Conservation (phyloP, 2,888 invertebrate genomes). For the Cosmia pyralina region DNA sequence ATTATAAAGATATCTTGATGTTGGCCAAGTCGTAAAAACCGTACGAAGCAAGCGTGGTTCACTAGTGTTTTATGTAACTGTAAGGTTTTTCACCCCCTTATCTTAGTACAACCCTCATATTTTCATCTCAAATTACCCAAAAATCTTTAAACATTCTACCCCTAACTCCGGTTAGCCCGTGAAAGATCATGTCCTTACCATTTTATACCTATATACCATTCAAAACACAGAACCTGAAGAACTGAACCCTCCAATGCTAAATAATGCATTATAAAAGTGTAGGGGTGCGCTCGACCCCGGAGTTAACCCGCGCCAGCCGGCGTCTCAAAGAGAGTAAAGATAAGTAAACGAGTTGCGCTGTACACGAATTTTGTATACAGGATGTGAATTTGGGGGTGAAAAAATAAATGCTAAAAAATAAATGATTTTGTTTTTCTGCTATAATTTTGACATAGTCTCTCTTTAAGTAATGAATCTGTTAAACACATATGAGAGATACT, state of each 20-base stretch:
- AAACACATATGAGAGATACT: no score
- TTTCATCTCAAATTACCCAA: neutral
- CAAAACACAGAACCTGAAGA: conserved; percentile 57
- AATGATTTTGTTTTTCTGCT: neutral
- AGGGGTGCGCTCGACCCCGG: conserved; percentile 61
- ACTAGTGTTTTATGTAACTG: neutral
- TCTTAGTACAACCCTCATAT: neutral
- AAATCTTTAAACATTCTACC: neutral
- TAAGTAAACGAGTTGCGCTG: conserved; percentile 80
- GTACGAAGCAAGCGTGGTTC: no score
- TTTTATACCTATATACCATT: conserved; percentile 37
- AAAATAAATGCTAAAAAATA: neutral
- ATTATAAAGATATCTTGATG: no score
- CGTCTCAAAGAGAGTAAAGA: conserved; percentile 80
- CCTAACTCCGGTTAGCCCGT: neutral
- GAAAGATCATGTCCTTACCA: conserved; percentile 23
- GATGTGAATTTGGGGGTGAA: conserved; percentile 56
- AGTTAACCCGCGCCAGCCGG: conserved; percentile 60
- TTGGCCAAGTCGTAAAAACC: no score
- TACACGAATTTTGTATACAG: conserved; percentile 72
- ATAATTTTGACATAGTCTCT: neutral
- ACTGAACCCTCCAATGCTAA: conserved; percentile 67
- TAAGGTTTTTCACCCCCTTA: neutral
- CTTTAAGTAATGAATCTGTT: no score
- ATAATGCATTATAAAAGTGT: conserved; percentile 83